Evolutionary conservation across 1,140 invertebrate species (phyloP), one percentile per base, ranked within the genome.

Genomic region (Pseudomyrmex flavicornis): DNA sequence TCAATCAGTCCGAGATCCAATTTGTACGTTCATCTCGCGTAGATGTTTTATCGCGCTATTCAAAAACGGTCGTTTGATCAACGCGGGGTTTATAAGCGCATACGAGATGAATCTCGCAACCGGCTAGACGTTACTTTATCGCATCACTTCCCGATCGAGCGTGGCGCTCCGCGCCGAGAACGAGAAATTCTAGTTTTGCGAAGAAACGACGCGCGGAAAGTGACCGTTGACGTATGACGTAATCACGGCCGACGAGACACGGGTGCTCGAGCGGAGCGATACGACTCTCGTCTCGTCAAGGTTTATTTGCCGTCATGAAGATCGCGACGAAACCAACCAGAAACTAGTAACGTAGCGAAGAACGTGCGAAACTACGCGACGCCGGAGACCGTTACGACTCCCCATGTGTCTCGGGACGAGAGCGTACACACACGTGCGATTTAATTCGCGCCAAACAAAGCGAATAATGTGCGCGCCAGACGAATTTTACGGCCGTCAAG

Each of bases 291-390:
- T 83, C 77, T 83, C 77, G 66, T 80, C 63, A 58, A 59, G 61
- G 83, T 84, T 89, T 86, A 86, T 85, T 85, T 85, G 85, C 86
- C 76, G 73, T 83, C 87, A 65, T 84, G 84, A 86, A 89, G 76
- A 88, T 89, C 82, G 44, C 68, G 9, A 44, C 74, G 20, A 70
- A 50, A 54, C 65, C 26, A 54, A 84, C 48, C 48, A 46, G 52
- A 65, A 63, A 48, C 35, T 48, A 80, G 35, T 20, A 63, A 26
- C 15, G n/a, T 35, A 52, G 1, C 63, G 65, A 74, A 50, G 50
- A 68, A 65, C n/a, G 46, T 59, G 44, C 56, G 54, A 44, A 58
- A 79, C 48, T 17, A 68, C 8, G 17, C 22, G 58, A 10, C 12
- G 52, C 54, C 35, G 74, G 61, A 58, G 20, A 77, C 48, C 17